Percentiles rank a stretch among this genome's conserved stretches.
Conservation (phyloP, 2,797 vertebrate species). For the Spinus olivaceus region DNA sequence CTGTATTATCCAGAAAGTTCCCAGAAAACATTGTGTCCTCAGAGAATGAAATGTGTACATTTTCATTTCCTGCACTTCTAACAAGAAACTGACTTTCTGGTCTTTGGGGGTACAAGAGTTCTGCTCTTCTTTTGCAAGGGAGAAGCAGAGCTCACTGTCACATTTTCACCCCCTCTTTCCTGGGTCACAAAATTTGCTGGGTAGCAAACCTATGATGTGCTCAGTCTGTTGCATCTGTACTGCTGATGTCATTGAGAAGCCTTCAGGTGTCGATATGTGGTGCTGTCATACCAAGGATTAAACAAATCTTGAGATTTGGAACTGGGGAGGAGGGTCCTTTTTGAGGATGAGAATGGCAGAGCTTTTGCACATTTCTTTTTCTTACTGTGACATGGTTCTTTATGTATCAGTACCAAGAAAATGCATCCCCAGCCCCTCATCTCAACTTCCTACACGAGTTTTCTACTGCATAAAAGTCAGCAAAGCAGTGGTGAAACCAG, state of each 20-base stretch:
- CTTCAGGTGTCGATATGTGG: fast-evolving
- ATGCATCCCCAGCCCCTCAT: no score
- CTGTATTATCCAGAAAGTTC: neutral
- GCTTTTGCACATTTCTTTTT: neutral
- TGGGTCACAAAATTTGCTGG: neutral
- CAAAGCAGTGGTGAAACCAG: neutral
- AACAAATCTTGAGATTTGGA: neutral
- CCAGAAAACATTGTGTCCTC: neutral
- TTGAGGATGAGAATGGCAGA: neutral
- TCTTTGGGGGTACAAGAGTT: neutral
- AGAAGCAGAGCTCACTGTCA: neutral
- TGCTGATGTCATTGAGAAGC: neutral
- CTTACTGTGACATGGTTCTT: neutral
- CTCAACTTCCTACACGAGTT: no score
- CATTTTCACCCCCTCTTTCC: neutral
- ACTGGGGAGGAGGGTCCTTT: neutral
- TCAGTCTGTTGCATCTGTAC: neutral
- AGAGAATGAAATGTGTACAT: fast-evolving
- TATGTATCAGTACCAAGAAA: no score
- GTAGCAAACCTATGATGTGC: fast-evolving
- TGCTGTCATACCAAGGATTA: neutral
- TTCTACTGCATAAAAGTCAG: no score
- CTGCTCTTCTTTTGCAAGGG: neutral
- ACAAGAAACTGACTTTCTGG: neutral
- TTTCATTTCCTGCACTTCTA: neutral